Evolutionary conservation across 2,888 invertebrate species (phyloP).

Genomic region (Volucella bombylans): DNA sequence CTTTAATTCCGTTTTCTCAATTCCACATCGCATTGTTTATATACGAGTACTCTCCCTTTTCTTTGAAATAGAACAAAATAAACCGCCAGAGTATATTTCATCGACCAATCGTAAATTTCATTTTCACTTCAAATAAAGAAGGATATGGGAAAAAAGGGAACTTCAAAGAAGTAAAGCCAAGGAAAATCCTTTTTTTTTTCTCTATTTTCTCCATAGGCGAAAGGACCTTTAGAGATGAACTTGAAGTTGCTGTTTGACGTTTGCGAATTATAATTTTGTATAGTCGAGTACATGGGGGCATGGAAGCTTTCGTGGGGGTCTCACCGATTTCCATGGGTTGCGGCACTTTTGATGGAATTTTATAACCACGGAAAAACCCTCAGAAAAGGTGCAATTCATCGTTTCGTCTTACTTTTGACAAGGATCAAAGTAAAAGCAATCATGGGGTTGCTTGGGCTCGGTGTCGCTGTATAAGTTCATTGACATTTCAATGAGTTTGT

Average conservation of each 20-base stretch:
- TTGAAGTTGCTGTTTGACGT: constrained; percentile 49
- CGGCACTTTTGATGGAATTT: constrained; percentile 40
- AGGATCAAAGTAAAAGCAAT: constrained; percentile 37
- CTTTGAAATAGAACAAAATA: constrained; percentile 38
- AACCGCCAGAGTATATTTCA: constrained; percentile 50
- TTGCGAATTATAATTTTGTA: constrained; percentile 3
- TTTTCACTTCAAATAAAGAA: constrained; percentile 62
- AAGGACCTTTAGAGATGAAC: constrained; percentile 32
- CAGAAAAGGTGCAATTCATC: constrained; percentile 42
- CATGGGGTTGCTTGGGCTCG: constrained; percentile 10
- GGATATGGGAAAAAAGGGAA: constrained; percentile 19
- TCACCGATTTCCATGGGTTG: constrained; percentile 12
- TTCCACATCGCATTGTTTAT: constrained; percentile 9
- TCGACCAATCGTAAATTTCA: constrained; percentile 63
- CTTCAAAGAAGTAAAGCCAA: constrained; percentile 30
- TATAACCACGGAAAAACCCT: constrained; percentile 5
- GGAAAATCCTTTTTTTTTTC: constrained; percentile 30
- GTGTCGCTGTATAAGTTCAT: constrained; percentile 42
- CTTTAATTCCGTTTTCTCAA: constrained; percentile 37
- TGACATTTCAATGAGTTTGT: constrained; percentile 44
- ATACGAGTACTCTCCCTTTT: constrained; percentile 11
- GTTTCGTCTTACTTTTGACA: constrained; percentile 44
- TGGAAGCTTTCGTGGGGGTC: constrained; percentile 24
- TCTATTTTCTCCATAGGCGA: neutral
- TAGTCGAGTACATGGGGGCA: constrained; percentile 13